phyloP scores from a whole-genome alignment of 2,888 invertebrate genomes.

The Drosophila nr. perissopoda region DNA sequence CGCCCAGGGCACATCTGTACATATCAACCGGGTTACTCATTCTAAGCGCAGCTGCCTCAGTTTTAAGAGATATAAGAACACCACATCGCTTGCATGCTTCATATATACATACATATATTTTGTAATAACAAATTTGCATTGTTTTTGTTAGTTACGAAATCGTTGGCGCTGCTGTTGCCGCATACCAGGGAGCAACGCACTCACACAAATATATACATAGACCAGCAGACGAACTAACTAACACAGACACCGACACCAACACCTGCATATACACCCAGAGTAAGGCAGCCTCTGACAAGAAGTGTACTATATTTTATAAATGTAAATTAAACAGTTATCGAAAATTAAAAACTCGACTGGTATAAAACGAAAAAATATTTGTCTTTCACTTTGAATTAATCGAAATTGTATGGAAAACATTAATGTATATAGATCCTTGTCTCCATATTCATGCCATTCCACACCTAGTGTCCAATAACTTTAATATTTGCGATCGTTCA shows the following conservation, averaged over 20 bases:
- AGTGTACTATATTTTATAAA: constrained; percentile 67
- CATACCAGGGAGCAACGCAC: constrained; percentile 22
- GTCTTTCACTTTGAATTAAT: constrained; percentile 7
- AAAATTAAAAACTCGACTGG: constrained; percentile 45
- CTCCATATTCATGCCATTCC: neutral
- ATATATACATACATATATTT: constrained; percentile 29
- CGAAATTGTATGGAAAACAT: neutral
- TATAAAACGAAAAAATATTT: constrained; percentile 22
- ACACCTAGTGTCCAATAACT: neutral
- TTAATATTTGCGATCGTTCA: neutral
- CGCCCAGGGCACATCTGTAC: constrained; percentile 33
- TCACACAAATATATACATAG: constrained; percentile 4
- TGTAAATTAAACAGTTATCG: constrained; percentile 56
- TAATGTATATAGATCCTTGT: neutral
- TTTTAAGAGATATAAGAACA: constrained; percentile 4
- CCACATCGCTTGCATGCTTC: constrained; percentile 12
- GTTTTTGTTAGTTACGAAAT: constrained; percentile 54
- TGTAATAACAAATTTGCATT: constrained; percentile 40
- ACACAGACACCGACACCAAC: constrained; percentile 9
- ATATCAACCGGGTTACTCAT: constrained; percentile 15
- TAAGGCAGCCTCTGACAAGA: constrained; percentile 35
- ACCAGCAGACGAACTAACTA: neutral
- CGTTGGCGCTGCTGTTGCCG: constrained; percentile 18
- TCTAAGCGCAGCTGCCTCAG: constrained; percentile 13
- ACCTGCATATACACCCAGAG: constrained; percentile 8